Evolutionary conservation across 2,888 invertebrate species (phyloP), one percentile per base, ranked within the genome.

Genomic region (Leucophenga montana): DNA sequence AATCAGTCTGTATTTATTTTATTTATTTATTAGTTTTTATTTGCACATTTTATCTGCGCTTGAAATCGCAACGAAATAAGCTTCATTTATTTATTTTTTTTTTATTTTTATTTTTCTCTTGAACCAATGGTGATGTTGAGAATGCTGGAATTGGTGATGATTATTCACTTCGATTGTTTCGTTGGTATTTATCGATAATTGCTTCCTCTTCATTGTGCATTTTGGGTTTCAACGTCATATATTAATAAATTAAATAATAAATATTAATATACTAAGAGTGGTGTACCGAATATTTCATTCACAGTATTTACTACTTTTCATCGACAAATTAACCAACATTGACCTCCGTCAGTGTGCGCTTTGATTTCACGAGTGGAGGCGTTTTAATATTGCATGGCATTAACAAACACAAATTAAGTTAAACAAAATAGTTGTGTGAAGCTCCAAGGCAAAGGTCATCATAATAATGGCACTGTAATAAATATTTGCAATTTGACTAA

Each of bases 51-150:
- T 69, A 72, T 77, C 65, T 69, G 62, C 48, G 53, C 14, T 67
- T 59, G 27, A 57, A 46, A 22, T 59, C 59, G 27, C 53, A 20
- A 46, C 44, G 65, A 3, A 13, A 56, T 6, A 18, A 66, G 65
- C 62, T 70, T 62, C 61, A 66, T 73, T 70, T 64, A 66, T 67
- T 77, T 64, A 75, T 77, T 70, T 72, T 39, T 50, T 39, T 18
- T 62, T 62, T 13, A 9, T 39, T 13, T 31, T 61, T 61, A 33
- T 39, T 14, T n/a, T n/a, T n/a, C n/a, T 62, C 46, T 39, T 44
- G 9, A 20, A 39, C 18, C 14, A 16, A 20, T 56, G 56, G 11
- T 56, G 20, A 22, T 27, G 16, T n/a, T 31, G 54, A 53, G n/a
- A 22, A 57, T 57, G 11, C 27, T 22, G 14, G 14, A 13, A 16